Percentiles rank a stretch among this genome's conserved stretches.
phyloP scores from a whole-genome alignment of 2,113 vertebrate genomes.

The Mesembrinibis cayennensis region DNA sequence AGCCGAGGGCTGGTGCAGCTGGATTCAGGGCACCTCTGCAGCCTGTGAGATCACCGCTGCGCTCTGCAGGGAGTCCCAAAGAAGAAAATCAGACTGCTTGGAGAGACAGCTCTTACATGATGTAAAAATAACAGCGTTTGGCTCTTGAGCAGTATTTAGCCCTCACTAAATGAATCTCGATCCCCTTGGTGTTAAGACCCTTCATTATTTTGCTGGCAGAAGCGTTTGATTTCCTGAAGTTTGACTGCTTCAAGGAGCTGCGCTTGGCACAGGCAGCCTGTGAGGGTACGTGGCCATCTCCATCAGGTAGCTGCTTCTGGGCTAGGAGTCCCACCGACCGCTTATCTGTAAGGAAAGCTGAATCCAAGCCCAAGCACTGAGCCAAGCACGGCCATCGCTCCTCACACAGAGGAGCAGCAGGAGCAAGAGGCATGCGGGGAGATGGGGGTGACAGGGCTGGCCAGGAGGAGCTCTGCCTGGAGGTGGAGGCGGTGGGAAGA shows the following conservation, averaged over 20 bases:
- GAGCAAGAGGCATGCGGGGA: background rate
- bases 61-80: background rate
- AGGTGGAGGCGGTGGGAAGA: background rate
- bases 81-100: background rate
- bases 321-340: background rate
- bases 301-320: background rate
- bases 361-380: background rate
- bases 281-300: background rate
- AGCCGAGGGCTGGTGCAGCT: background rate
- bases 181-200: background rate
- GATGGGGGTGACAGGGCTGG: rapidly evolving
- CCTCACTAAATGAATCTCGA: background rate
- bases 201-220: background rate
- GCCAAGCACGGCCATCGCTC: rapidly evolving
- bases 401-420: too few species aligned
- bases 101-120: background rate
- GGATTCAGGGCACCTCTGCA: background rate
- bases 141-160: background rate
- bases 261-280: background rate
- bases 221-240: background rate
- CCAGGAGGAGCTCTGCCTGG: background rate
- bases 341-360: background rate
- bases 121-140: background rate
- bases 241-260: background rate
- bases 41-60: background rate